Base-by-base conservation (phyloP, 2,797 vertebrate genomes). In the Hephaestus fuliginosus region DNA sequence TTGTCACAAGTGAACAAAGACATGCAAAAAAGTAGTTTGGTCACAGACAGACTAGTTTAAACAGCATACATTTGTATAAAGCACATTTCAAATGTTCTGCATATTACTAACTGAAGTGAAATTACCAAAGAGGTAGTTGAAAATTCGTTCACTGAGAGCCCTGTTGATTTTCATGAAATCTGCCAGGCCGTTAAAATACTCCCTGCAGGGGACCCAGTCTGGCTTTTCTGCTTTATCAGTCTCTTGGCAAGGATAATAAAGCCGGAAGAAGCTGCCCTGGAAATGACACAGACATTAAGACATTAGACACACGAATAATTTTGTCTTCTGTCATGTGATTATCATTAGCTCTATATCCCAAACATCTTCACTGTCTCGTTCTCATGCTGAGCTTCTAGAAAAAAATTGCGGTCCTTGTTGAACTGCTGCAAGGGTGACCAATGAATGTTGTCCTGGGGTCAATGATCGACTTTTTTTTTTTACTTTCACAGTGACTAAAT, bases 181-280 rank as follows among this genome's bases (percentile, higher is more conserved):
- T n/a, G 95, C 97, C 28, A 99, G 94, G 18, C 98, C 98, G 0
- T 84, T 90, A 68, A 98, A 99, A 86, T 99, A 99, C 79, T 99
- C 97, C 65, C 86, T 93, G 70, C 94, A 93, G 0, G 98, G 97
- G 70, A 99, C 96, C 98, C 97, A 99, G 11, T 91, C 70, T 1
- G 97, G 96, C 33, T 95, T 94, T 25, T 94, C 88, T 0, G 62
- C 82, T 10, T 85, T 89, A 18, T 93, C 88, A 0, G 65, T 84
- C 57, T 94, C 80, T 22, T 95, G 88, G 6, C 97, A 96, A 0
- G 98, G 98, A 83, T 99, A 99, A 93, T 96, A 99, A 2, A 99
- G 92, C 30, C 97, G 96, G 78, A 99, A 91, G 84, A 99, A 98
- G 63, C 89, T 96, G 67, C 97, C 96, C 98, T 99, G 88, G 69